phyloP scores from a whole-genome alignment of 2,797 vertebrate genomes.

The Chaunax sp. region DNA sequence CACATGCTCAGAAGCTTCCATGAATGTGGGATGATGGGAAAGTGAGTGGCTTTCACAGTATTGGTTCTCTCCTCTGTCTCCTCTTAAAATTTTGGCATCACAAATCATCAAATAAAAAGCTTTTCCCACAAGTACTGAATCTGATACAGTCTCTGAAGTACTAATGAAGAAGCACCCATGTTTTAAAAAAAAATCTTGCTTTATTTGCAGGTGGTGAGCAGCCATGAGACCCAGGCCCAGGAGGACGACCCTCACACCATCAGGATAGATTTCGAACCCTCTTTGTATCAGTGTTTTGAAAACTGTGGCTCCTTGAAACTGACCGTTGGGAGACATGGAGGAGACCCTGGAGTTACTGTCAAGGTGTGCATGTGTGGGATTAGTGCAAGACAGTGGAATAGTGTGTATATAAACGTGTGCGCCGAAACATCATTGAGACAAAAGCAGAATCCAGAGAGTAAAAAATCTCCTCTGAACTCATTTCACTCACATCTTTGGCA shows the following conservation, averaged over 20 bases:
- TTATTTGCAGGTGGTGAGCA: conserved; percentile 81
- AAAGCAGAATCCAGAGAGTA: conserved; percentile 20
- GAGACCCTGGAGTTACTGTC: conserved; percentile 80
- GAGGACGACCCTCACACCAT: conserved; percentile 85
- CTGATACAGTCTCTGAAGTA: no score
- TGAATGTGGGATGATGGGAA: no score
- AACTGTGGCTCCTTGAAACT: conserved; percentile 88
- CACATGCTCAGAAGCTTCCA: no score
- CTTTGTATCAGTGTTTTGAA: conserved; percentile 88
- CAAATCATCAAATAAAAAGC: no score
- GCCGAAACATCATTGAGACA: conserved; percentile 9
- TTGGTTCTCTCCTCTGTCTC: no score
- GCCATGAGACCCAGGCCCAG: conserved; percentile 79
- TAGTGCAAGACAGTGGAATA: no score
- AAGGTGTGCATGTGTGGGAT: conserved; percentile 72
- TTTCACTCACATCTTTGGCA: conserved; percentile 26
- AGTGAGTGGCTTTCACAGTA: no score
- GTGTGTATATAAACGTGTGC: no score
- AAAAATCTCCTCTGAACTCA: conserved; percentile 20
- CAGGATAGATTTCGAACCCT: conserved; percentile 84
- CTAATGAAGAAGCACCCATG: no score
- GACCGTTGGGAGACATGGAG: conserved; percentile 81
- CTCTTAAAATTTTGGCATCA: no score
- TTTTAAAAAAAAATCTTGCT: no score
- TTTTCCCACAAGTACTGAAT: no score